These are phyloP conservation scores for Coelopa frigida DNA, from an alignment of 1,140 invertebrate genomes.

Conservation along the genomic window DNA sequence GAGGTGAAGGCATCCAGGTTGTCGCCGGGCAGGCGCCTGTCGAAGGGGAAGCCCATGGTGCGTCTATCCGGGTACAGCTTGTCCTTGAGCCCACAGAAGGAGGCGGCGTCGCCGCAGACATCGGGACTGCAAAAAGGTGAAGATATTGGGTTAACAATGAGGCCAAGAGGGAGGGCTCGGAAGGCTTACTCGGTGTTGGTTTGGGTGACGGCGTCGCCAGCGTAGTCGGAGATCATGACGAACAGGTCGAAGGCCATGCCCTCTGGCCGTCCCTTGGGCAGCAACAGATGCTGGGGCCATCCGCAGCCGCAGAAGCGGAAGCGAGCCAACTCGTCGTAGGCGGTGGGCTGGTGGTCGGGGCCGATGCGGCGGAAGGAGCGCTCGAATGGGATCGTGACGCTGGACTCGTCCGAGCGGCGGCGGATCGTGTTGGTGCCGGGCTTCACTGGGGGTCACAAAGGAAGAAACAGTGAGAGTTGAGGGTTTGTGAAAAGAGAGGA, in stretches of 20 bases:
- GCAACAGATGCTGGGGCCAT: conserved; percentile 49
- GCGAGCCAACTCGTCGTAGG: conserved; percentile 30
- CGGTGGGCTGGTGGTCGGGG: conserved; percentile 27
- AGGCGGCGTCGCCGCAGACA: conserved; percentile 55
- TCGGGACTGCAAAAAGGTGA: conserved; percentile 17
- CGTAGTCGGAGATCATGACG: conserved; percentile 48
- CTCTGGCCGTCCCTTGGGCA: conserved; percentile 46
- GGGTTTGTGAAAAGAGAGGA: too few species aligned
- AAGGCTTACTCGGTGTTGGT: conserved; percentile 32
- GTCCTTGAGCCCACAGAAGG: conserved; percentile 62
- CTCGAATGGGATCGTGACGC: conserved; percentile 60
- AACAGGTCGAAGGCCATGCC: conserved; percentile 46
- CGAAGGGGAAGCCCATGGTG: conserved; percentile 66
- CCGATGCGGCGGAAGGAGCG: conserved; percentile 56
- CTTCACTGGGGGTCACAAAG: conserved; percentile 41
- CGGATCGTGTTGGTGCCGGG: conserved; percentile 51
- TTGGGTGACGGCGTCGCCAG: conserved; percentile 52
- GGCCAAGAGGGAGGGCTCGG: too few species aligned
- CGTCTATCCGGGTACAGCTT: conserved; percentile 58
- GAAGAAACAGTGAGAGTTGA: conserved; percentile 16
- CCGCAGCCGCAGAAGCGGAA: conserved; percentile 53
- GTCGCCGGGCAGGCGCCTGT: conserved; percentile 51
- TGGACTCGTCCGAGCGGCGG: conserved; percentile 51
- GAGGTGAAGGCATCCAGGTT: conserved; percentile 51
- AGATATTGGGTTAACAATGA: neutral